A percentile compares a stretch with the other conserved stretches of the same genome.
Conservation (phyloP, 2,797 vertebrate species). For the Argyrosomus regius region DNA sequence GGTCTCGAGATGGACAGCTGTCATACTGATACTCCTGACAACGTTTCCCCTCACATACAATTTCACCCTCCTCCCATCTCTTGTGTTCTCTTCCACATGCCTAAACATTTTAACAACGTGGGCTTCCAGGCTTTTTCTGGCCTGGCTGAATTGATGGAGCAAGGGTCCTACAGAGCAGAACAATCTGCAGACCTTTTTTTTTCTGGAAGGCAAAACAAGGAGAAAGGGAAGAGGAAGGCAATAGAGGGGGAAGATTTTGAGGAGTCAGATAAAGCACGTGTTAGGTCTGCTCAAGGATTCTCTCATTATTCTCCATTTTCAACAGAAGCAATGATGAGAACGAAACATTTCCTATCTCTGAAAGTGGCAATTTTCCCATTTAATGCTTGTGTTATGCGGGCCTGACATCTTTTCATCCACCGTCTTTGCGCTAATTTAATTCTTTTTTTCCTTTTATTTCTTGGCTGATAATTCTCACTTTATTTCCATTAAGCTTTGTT, state of each 20-base stretch:
- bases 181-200: conserved; percentile 45
- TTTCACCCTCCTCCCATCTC: conserved; percentile 85
- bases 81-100: conserved; percentile 90
- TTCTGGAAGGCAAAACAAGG: conserved; percentile 56
- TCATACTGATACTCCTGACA: conserved; percentile 83
- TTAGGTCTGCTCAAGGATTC: conserved; percentile 55
- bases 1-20: conserved; percentile 58
- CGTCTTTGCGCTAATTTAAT: conserved; percentile 64
- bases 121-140: conserved; percentile 84
- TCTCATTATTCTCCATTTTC: conserved; percentile 71
- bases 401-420: conserved; percentile 63
- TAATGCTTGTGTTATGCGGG: conserved; percentile 64
- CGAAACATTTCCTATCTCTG: conserved; percentile 72
- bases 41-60: conserved; percentile 67
- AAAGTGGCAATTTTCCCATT: conserved; percentile 79
- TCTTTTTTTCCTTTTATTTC: conserved; percentile 63
- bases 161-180: conserved; percentile 70
- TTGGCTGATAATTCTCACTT: conserved; percentile 81
- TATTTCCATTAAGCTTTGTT: conserved; percentile 85
- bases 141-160: conserved; percentile 72
- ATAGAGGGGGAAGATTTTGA: conserved; percentile 25
- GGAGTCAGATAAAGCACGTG: conserved; percentile 49
- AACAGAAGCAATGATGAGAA: conserved; percentile 73
- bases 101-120: conserved; percentile 93
- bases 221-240: conserved; percentile 31